A percentile compares a stretch with the other conserved stretches of the same genome.
These are phyloP conservation scores for Hofmannophila pseudospretella DNA, from an alignment of 2,888 invertebrate species.

Conservation along the genomic window DNA sequence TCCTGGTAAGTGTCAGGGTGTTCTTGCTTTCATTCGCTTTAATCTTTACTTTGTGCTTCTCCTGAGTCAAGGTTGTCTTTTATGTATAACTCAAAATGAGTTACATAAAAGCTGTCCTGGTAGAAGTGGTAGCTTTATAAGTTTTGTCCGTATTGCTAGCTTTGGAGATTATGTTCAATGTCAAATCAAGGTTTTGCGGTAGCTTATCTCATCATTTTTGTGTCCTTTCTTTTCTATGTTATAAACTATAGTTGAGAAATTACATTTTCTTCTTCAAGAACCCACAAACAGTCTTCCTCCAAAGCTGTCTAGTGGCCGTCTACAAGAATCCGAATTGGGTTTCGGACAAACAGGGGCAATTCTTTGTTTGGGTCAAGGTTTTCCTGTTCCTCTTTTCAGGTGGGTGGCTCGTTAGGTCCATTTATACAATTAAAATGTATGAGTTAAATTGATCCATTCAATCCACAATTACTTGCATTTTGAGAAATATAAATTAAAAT, in stretches of 20 bases:
- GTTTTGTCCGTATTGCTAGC: slow-evolving; percentile 28
- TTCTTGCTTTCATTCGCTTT: slow-evolving; percentile 73
- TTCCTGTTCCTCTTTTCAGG: slow-evolving; percentile 86
- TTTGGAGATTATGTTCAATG: slow-evolving; percentile 20
- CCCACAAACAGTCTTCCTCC: slow-evolving; percentile 83
- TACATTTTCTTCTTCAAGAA: slow-evolving; percentile 68
- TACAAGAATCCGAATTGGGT: slow-evolving; percentile 67
- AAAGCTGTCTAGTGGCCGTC: slow-evolving; percentile 77
- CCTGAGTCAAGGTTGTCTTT: slow-evolving; percentile 52
- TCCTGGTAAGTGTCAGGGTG: slow-evolving; percentile 77
- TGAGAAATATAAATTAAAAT: neutral
- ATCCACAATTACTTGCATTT: too few species aligned
- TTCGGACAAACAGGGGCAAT: slow-evolving; percentile 59
- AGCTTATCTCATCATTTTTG: neutral
- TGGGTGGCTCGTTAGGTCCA: slow-evolving; percentile 49
- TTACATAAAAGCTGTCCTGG: slow-evolving; percentile 24
- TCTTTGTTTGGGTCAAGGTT: slow-evolving; percentile 86
- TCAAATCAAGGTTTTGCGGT: slow-evolving; percentile 15
- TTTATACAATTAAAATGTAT: neutral
- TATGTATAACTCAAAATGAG: slow-evolving; percentile 17
- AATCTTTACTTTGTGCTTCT: slow-evolving; percentile 76
- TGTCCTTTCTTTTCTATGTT: neutral
- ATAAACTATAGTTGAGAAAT: slow-evolving; percentile 20
- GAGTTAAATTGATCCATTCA: neutral
- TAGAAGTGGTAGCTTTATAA: slow-evolving; percentile 32